A percentile compares a stretch with the other conserved stretches of the same genome.
phyloP scores from a whole-genome alignment of 2,888 invertebrate species.

The Atherix ibis region DNA sequence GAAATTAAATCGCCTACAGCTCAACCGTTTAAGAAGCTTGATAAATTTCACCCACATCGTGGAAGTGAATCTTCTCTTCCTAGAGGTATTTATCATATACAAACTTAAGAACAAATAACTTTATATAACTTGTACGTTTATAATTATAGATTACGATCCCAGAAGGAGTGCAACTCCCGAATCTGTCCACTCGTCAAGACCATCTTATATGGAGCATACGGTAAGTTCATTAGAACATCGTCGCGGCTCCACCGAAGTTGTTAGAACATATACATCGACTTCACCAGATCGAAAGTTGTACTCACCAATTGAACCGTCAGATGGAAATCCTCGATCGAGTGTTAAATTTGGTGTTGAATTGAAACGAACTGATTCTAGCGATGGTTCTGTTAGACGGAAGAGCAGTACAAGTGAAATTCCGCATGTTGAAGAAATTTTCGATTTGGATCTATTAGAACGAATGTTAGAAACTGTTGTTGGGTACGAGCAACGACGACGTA shows the following conservation, averaged over 20 bases:
- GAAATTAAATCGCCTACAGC: no score
- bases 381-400: conserved; percentile 34
- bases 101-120: no score
- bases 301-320: conserved; percentile 14
- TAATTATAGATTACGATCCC: no score
- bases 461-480: conserved; percentile 59
- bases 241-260: conserved; percentile 26
- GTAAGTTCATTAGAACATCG: conserved; percentile 30
- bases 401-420: conserved; percentile 34
- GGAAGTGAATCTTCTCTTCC: no score
- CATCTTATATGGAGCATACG: conserved; percentile 33
- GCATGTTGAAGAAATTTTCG: conserved; percentile 58
- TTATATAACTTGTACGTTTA: no score
- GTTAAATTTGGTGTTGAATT: conserved; percentile 56
- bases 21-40: no score
- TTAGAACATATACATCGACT: conserved; percentile 3
- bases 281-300: no score
- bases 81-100: no score
- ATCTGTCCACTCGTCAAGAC: no score
- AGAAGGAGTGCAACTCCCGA: no score
- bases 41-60: no score
- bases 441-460: conserved; percentile 51
- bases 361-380: conserved; percentile 39
- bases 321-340: conserved; percentile 37
- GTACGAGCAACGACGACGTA: conserved; percentile 61